Evolutionary conservation across 2,888 invertebrate species (phyloP).

Genomic region (Cinara cedri): DNA sequence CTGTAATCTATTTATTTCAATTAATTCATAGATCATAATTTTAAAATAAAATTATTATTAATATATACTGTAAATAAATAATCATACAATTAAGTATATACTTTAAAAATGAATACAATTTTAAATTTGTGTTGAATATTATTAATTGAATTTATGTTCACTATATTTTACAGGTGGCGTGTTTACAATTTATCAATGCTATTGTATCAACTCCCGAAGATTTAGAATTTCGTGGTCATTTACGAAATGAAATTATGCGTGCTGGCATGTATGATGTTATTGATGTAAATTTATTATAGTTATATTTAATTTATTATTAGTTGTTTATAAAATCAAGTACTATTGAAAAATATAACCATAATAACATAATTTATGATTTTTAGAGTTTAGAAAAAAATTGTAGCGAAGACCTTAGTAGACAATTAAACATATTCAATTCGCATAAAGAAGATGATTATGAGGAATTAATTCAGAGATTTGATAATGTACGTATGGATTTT

Average conservation of each 20-base stretch:
- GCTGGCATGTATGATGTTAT: conserved; percentile 86
- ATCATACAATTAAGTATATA: too few relatives aligned
- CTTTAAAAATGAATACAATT: too few relatives aligned
- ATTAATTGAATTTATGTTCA: not conserved
- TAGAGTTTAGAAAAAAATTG: conserved; percentile 71
- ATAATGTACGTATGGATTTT: conserved; percentile 88
- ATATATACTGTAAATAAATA: too few relatives aligned
- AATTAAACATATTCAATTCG: conserved; percentile 86
- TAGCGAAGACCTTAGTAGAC: conserved; percentile 78
- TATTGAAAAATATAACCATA: not conserved
- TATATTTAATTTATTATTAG: not conserved
- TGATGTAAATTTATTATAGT: conserved; percentile 64
- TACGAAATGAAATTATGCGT: conserved; percentile 94
- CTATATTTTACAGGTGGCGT: conserved; percentile 71
- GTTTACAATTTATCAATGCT: conserved; percentile 93
- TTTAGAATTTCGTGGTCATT: conserved; percentile 88
- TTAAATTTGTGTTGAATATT: too few relatives aligned
- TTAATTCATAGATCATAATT: too few relatives aligned
- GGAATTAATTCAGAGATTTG: conserved; percentile 89
- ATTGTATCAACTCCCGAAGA: conserved; percentile 87
- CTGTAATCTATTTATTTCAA: too few relatives aligned
- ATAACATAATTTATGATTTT: conserved; percentile 56
- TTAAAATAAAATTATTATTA: too few relatives aligned
- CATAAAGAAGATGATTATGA: conserved; percentile 92
- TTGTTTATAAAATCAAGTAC: not conserved